These are phyloP conservation scores for Fundulus diaphanus DNA, from an alignment of 2,797 vertebrate species.

Conservation along the genomic window DNA sequence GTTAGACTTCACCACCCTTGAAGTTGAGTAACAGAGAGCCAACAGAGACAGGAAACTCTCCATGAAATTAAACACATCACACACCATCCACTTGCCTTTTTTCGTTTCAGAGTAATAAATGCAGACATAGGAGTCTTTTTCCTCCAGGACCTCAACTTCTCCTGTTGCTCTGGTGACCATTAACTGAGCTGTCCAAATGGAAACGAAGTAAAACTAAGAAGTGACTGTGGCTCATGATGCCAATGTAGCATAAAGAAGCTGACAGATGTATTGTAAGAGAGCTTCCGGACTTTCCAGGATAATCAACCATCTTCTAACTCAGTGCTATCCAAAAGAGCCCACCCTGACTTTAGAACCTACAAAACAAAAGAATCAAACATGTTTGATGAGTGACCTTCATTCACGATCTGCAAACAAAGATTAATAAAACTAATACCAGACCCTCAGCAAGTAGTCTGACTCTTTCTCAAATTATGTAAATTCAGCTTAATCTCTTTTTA, in stretches of 20 bases:
- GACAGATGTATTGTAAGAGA: conserved; percentile 44
- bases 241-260: conserved; percentile 36
- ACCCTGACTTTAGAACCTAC: conserved; percentile 52
- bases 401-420: conserved; percentile 18
- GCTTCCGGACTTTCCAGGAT: conserved; percentile 33
- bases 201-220: conserved; percentile 31
- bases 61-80: conserved; percentile 27
- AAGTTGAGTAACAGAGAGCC: conserved; percentile 26
- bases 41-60: conserved; percentile 22
- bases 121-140: conserved; percentile 1
- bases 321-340: conserved; percentile 48
- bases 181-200: conserved; percentile 60
- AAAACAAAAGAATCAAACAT: conserved; percentile 34
- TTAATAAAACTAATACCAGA: conserved; percentile 22
- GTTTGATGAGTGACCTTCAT: conserved; percentile 22
- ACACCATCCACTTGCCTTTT: conserved; percentile 38
- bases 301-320: conserved; percentile 41
- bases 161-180: conserved; percentile 9
- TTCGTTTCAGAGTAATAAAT: conserved; percentile 31
- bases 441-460: conserved; percentile 21
- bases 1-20: conserved; percentile 26
- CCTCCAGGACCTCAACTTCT: conserved; percentile 23
- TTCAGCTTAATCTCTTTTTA: too few relatives aligned
- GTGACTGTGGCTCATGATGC: conserved; percentile 29
- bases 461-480: too few relatives aligned